phyloP scores from a whole-genome alignment of 2,797 vertebrate genomes.

The Enteromius thamalakanensis region DNA sequence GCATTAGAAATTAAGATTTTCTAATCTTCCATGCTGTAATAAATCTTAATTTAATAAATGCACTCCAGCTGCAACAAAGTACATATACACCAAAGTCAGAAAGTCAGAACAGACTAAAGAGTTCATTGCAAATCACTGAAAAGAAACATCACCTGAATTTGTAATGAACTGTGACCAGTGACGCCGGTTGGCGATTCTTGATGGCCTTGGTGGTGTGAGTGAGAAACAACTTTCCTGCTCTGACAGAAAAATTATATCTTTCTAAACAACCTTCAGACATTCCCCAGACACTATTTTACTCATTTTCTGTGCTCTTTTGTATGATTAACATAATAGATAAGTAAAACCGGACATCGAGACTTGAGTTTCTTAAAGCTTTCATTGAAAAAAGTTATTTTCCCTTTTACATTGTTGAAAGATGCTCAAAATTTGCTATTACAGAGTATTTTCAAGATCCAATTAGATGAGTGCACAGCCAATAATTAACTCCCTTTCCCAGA shows the following conservation, averaged over 20 bases:
- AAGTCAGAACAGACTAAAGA: neutral
- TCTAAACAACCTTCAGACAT: neutral
- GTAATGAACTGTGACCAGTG: neutral
- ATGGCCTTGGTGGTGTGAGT: neutral
- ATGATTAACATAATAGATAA: neutral
- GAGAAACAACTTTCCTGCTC: neutral
- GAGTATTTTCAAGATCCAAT: neutral
- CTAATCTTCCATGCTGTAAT: constrained; percentile 1
- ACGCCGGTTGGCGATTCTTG: neutral
- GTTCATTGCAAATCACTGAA: neutral
- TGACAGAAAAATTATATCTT: neutral
- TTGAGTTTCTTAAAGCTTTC: neutral
- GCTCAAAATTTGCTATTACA: neutral
- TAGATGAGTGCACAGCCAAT: neutral
- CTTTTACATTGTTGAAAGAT: neutral
- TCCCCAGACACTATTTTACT: neutral
- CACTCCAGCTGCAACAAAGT: neutral
- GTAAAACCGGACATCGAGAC: neutral
- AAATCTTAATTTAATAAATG: neutral
- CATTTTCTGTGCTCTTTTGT: neutral
- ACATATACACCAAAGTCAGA: neutral
- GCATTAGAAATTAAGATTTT: neutral
- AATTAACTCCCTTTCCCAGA: constrained; percentile 29
- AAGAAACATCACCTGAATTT: neutral
- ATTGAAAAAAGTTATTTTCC: neutral